Base-by-base conservation (phyloP, 1,140 invertebrate species). In the Drosophila novamexicana region DNA sequence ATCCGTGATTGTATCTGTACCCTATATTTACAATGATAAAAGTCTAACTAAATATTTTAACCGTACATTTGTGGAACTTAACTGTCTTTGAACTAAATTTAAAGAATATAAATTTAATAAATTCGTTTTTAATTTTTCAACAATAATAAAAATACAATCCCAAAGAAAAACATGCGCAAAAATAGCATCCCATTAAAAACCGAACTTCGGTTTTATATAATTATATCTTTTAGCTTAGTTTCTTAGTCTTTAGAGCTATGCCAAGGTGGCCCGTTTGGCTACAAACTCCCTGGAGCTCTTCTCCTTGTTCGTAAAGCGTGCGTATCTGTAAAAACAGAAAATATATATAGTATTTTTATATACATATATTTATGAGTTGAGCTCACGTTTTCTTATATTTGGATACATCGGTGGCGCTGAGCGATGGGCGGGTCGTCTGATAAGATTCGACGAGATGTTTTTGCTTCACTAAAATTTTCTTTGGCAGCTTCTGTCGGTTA, bases 231-330 rank as follows among this genome's bases (percentile, higher is more conserved):
- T 79, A 72, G 47, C 50, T 69, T 76, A 64, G 42, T 69, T 82
- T 29, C 22, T 29, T 61, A 88, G 83, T 79, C 62, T 76, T 37
- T 80, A 69, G 63, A 54, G 52, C 69, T 89, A 91, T 36, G 90
- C 90, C 77, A 91, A 77, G 36, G 90, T 91, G 14, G 90, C 90
- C 1, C 90, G 75, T 40, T 91, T 91, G 47, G 90, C 86, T 39
- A 91, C 90, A 78, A 91, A 91, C 10, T 91, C 90, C 54, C 86
- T 73, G 32, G 91, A 84, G 65, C 52, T 64, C 62, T 90, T 91
- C 75, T 92, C 91, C 76, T 90, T 92, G 57, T 92, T 92, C 12
- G 91, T 91, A 39, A 91, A 91, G 18, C 91, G 89, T 45, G 80
- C 75, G 29, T 92, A 92, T 6, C 91, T 92, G 45, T 5, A 14